A percentile compares a stretch with the other conserved stretches of the same genome.
Conservation (phyloP, 1,140 invertebrate genomes). For the Microvelia longipes region DNA sequence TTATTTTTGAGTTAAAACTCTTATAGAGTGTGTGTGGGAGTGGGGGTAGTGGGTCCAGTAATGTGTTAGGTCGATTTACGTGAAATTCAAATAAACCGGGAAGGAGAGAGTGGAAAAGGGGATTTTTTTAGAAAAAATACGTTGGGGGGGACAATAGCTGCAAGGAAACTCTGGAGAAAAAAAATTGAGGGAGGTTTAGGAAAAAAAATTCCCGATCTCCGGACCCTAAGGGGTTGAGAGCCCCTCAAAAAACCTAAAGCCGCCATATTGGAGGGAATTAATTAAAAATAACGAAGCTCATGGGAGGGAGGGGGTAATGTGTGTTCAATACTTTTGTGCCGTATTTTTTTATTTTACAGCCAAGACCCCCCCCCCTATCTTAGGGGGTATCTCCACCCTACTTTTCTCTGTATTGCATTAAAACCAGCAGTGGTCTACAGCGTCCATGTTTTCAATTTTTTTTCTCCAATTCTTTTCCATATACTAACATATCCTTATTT, state of each 20-base stretch:
- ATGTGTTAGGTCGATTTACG: not conserved
- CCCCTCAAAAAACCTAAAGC: conserved; percentile 24
- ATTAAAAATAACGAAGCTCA: conserved; percentile 28
- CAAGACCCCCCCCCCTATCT: not conserved
- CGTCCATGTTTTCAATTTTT: too few relatives aligned
- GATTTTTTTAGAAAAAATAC: too few relatives aligned
- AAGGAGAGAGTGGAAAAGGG: too few relatives aligned
- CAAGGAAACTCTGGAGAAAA: not conserved
- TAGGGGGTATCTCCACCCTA: not conserved
- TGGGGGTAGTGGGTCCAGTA: not conserved
- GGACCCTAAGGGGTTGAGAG: not conserved
- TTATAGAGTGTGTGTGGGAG: too few relatives aligned
- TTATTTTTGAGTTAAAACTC: too few relatives aligned
- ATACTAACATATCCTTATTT: too few relatives aligned
- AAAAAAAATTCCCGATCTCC: not conserved
- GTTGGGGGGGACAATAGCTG: not conserved
- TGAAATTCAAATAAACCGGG: not conserved
- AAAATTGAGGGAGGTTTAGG: not conserved
- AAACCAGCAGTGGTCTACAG: too few relatives aligned
- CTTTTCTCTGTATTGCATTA: not conserved
- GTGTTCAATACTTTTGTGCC: conserved; percentile 13
- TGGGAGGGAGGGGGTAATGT: conserved; percentile 9
- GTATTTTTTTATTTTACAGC: conserved; percentile 11
- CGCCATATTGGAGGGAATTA: conserved; percentile 30
- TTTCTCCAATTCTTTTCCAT: too few relatives aligned